These are phyloP conservation scores for Hemibagrus guttatus DNA, from an alignment of 2,797 vertebrate genomes.

Conservation along the genomic window DNA sequence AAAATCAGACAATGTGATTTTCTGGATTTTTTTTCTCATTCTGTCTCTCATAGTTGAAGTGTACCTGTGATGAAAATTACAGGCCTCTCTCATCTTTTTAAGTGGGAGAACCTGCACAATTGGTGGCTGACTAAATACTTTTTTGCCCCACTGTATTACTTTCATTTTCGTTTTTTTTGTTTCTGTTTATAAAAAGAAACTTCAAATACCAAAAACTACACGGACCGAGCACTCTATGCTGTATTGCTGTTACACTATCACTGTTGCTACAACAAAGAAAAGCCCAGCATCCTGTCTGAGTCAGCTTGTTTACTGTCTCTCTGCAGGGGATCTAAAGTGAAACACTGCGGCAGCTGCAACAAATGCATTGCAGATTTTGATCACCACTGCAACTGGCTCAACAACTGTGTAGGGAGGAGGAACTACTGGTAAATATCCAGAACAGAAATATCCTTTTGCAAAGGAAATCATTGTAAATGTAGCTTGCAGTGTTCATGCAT, in stretches of 20 bases:
- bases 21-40: too few relatives aligned
- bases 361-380: slow-evolving; percentile 80
- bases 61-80: too few relatives aligned
- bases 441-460: not conserved
- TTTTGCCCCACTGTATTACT: too few relatives aligned
- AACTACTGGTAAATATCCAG: slow-evolving; percentile 75
- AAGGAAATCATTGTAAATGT: not conserved
- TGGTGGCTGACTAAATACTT: too few relatives aligned
- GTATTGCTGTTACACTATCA: not conserved
- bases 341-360: slow-evolving; percentile 79
- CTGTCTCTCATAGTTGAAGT: too few relatives aligned
- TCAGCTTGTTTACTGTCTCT: slow-evolving; percentile 27
- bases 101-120: too few relatives aligned
- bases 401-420: slow-evolving; percentile 78
- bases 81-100: too few relatives aligned
- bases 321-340: slow-evolving; percentile 73
- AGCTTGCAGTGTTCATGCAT: not conserved
- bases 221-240: not conserved
- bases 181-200: too few relatives aligned
- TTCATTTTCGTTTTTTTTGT: too few relatives aligned
- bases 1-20: too few relatives aligned
- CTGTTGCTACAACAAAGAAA: slow-evolving; percentile 27
- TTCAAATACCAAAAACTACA: too few relatives aligned
- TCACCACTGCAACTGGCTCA: slow-evolving; percentile 82
- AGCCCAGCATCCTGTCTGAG: slow-evolving; percentile 16